Conservation (phyloP, 1,140 invertebrate genomes). For the Drosophila trapezifrons region DNA sequence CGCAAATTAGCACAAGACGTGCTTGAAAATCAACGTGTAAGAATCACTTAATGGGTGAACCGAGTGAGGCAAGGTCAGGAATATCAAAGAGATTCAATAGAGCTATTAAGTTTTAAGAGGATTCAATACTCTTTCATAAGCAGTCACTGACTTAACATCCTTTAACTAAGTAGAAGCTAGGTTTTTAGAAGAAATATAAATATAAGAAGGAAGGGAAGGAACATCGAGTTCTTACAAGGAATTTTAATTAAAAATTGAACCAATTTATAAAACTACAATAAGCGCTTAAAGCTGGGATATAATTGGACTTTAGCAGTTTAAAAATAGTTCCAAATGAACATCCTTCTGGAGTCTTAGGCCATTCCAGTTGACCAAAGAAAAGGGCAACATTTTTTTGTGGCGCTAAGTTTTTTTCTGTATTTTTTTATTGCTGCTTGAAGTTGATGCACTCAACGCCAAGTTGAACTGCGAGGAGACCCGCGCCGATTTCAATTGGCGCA, state of each 20-base stretch:
- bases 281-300: too few species aligned
- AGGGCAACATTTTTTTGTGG: not conserved
- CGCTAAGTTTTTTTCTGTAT: not conserved
- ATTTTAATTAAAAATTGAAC: not conserved
- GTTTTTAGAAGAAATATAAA: too few species aligned
- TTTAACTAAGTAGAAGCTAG: not conserved
- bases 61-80: not conserved
- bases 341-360: not conserved
- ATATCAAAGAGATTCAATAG: not conserved
- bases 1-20: slow-evolving; percentile 17
- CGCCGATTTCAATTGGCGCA: slow-evolving; percentile 44
- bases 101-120: not conserved
- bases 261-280: not conserved
- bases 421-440: not conserved
- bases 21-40: not conserved
- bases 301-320: too few species aligned
- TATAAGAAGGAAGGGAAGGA: not conserved
- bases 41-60: slow-evolving; percentile 2
- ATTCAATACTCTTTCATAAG: not conserved
- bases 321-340: not conserved
- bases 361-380: not conserved
- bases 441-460: not conserved
- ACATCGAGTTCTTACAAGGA: too few species aligned
- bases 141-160: too few species aligned
- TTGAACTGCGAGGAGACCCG: not conserved